These are phyloP conservation scores for Lasioglossum oenotherae DNA, from an alignment of 2,888 invertebrate species.

Conservation along the genomic window DNA sequence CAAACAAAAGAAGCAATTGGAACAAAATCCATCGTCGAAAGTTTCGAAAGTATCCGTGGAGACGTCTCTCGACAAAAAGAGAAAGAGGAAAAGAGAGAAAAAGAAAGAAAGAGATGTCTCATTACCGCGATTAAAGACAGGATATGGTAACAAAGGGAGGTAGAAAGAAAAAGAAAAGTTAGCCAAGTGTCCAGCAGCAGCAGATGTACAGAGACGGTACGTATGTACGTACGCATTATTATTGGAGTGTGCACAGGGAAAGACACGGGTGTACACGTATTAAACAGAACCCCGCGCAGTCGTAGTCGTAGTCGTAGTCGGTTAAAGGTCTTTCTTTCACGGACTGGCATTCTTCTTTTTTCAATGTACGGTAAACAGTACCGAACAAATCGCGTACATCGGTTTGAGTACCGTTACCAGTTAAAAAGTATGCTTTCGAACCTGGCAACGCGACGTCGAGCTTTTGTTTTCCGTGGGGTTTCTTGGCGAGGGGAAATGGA, in stretches of 20 bases:
- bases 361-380: background rate
- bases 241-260: constrained; percentile 65
- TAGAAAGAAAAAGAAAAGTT: constrained; percentile 53
- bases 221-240: constrained; percentile 68
- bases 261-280: constrained; percentile 62
- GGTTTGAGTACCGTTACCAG: constrained; percentile 27
- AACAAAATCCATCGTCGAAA: constrained; percentile 51
- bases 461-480: constrained; percentile 7
- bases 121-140: constrained; percentile 54
- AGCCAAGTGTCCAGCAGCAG: constrained; percentile 76
- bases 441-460: background rate
- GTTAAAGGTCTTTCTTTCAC: constrained; percentile 51
- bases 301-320: background rate
- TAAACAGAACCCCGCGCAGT: constrained; percentile 50
- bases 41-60: constrained; percentile 49
- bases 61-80: constrained; percentile 7
- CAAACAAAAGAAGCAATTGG: constrained; percentile 37
- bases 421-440: constrained; percentile 25
- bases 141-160: constrained; percentile 48
- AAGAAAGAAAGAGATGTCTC: constrained; percentile 29
- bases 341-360: constrained; percentile 50
- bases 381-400: constrained; percentile 27
- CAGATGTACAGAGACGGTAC: constrained; percentile 72
- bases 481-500: constrained; percentile 13
- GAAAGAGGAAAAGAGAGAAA: background rate